Percentiles rank a stretch among this genome's conserved stretches.
These are phyloP conservation scores for Atta texana DNA, from an alignment of 1,140 invertebrate species.

Conservation along the genomic window DNA sequence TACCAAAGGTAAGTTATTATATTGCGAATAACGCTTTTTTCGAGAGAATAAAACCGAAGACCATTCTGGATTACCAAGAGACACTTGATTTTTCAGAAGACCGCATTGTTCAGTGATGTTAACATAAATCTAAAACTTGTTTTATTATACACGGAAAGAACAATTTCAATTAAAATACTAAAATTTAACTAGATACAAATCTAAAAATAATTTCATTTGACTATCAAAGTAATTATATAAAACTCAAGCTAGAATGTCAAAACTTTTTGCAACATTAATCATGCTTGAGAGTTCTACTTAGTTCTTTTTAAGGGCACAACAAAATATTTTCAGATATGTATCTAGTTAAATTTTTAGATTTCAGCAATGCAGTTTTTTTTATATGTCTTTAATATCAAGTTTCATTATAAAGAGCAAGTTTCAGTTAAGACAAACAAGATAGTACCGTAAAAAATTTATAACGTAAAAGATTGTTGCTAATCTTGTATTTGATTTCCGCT, in stretches of 20 bases:
- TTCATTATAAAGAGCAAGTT: neutral
- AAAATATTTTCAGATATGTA: too few species aligned
- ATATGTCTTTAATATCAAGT: neutral
- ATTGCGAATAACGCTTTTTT: constrained; percentile 37
- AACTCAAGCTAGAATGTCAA: too few species aligned
- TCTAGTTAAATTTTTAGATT: too few species aligned
- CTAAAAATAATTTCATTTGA: too few species aligned
- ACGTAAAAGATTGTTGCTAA: neutral
- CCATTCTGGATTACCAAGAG: neutral
- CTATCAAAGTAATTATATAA: too few species aligned
- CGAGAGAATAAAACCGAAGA: neutral
- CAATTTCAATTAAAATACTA: too few species aligned
- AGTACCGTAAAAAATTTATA: too few species aligned
- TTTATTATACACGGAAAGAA: neutral
- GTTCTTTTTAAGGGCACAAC: too few species aligned
- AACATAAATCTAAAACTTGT: constrained; percentile 1
- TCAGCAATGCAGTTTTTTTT: too few species aligned
- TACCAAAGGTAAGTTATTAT: constrained; percentile 67
- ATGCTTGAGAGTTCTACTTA: too few species aligned
- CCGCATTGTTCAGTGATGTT: neutral
- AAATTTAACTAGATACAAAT: too few species aligned
- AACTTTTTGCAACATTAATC: too few species aligned
- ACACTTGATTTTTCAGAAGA: neutral
- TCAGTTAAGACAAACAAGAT: neutral
- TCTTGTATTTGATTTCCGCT: constrained; percentile 2